These are phyloP conservation scores for Astatoreochromis straeleni DNA, from an alignment of 2,113 vertebrate species.

Conservation along the genomic window DNA sequence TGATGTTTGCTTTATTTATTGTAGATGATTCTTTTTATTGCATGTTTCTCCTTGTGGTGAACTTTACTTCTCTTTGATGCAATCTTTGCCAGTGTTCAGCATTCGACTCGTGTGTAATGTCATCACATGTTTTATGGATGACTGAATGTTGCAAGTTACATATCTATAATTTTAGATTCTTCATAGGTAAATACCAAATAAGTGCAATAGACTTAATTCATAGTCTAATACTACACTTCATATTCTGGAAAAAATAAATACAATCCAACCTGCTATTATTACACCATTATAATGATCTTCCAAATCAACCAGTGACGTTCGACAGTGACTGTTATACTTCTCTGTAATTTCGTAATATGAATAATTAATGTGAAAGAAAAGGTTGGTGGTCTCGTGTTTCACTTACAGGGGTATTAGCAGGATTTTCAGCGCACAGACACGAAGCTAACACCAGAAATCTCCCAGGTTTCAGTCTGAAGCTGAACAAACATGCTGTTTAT, in stretches of 20 bases:
- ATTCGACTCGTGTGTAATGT: not conserved
- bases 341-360: conserved; percentile 5
- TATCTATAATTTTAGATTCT: not conserved
- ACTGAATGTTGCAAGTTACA: not conserved
- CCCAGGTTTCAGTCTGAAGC: not conserved
- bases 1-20: not conserved
- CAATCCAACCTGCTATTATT: not conserved
- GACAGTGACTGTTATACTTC: not conserved
- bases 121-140: not conserved
- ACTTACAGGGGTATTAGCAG: not conserved
- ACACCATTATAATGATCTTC: not conserved
- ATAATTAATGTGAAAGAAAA: conserved; percentile 35
- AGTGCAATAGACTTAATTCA: not conserved
- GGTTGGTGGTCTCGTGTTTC: conserved; percentile 10
- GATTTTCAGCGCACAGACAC: not conserved
- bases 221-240: not conserved
- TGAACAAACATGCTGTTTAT: not conserved
- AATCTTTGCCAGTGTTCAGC: not conserved
- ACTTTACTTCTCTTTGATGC: not conserved
- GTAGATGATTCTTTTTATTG: not conserved
- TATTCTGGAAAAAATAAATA: not conserved
- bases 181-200: not conserved
- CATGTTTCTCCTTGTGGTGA: not conserved
- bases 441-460: not conserved
- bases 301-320: not conserved